Percentiles rank a stretch among this genome's conserved stretches.
These are phyloP conservation scores for Psilopogon haemacephalus DNA, from an alignment of 2,113 vertebrate genomes.

Conservation along the genomic window DNA sequence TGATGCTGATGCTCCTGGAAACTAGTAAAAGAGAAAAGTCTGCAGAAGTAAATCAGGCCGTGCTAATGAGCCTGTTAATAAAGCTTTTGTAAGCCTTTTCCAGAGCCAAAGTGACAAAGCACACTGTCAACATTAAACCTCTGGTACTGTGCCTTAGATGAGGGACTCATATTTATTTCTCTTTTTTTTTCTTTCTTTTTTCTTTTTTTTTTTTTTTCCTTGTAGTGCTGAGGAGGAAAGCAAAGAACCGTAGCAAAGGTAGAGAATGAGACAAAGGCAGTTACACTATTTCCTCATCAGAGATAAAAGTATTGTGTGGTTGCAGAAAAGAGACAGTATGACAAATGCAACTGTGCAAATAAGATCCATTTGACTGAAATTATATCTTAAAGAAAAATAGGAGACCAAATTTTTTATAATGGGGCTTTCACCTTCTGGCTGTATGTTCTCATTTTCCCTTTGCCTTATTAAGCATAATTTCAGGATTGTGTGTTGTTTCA, in stretches of 20 bases:
- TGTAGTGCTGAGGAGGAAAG: not conserved
- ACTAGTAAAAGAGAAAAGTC: slow-evolving; percentile 68
- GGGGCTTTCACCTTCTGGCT: slow-evolving; percentile 48
- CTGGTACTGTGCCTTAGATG: not conserved
- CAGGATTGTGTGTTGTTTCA: slow-evolving; percentile 9
- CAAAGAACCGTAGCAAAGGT: slow-evolving; percentile 24
- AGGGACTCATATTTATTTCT: not conserved
- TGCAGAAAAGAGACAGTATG: slow-evolving; percentile 29
- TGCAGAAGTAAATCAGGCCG: slow-evolving; percentile 74
- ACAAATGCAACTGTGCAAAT: slow-evolving; percentile 48
- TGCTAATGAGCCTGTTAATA: slow-evolving; percentile 78
- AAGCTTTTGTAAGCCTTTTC: slow-evolving; percentile 73
- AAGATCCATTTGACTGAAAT: slow-evolving; percentile 51
- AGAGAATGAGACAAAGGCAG: slow-evolving; percentile 34
- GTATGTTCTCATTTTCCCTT: slow-evolving; percentile 32
- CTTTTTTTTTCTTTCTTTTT: not conserved
- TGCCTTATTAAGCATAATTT: slow-evolving; percentile 24
- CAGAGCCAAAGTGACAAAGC: slow-evolving; percentile 63
- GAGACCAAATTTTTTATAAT: slow-evolving; percentile 24
- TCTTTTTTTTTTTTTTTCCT: not conserved
- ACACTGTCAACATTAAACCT: slow-evolving; percentile 42
- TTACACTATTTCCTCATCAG: slow-evolving; percentile 46
- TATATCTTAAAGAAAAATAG: slow-evolving; percentile 54
- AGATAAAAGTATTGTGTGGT: slow-evolving; percentile 12
- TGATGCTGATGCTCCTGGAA: slow-evolving; percentile 73